phyloP scores from a whole-genome alignment of 2,888 invertebrate species.

The Drosophila planitibia region DNA sequence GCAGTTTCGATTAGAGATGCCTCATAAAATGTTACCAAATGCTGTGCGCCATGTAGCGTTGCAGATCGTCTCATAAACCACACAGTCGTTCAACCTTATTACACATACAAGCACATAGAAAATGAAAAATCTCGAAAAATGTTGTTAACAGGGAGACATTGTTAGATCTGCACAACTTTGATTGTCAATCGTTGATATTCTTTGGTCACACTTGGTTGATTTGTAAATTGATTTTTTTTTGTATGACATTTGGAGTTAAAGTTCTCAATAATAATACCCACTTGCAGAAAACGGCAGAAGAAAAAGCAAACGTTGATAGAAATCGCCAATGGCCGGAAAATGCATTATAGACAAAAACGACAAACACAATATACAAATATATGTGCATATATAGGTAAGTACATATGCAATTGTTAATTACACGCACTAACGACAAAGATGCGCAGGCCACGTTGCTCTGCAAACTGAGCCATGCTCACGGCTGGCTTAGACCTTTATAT shows the following conservation, averaged over 20 bases:
- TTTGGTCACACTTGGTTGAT: conserved; percentile 64
- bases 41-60: conserved; percentile 35
- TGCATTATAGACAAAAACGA: conserved; percentile 57
- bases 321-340: conserved; percentile 67
- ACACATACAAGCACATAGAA: neutral
- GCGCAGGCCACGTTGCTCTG: conserved; percentile 48
- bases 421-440: conserved; percentile 38
- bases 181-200: conserved; percentile 31
- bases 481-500: conserved; percentile 62
- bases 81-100: neutral
- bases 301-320: conserved; percentile 69
- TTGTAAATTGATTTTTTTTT: conserved; percentile 22
- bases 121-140: neutral
- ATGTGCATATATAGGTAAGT: neutral
- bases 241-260: conserved; percentile 32
- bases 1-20: conserved; percentile 52
- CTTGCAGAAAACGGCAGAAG: conserved; percentile 68
- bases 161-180: neutral
- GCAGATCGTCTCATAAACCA: conserved; percentile 26
- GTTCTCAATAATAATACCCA: conserved; percentile 51
- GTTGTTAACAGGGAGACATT: conserved; percentile 31
- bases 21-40: conserved; percentile 57
- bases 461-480: conserved; percentile 57
- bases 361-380: conserved; percentile 5
- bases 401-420: conserved; percentile 14